Base-by-base conservation (phyloP, 2,888 invertebrate genomes). In the Helobdella robusta region DNA sequence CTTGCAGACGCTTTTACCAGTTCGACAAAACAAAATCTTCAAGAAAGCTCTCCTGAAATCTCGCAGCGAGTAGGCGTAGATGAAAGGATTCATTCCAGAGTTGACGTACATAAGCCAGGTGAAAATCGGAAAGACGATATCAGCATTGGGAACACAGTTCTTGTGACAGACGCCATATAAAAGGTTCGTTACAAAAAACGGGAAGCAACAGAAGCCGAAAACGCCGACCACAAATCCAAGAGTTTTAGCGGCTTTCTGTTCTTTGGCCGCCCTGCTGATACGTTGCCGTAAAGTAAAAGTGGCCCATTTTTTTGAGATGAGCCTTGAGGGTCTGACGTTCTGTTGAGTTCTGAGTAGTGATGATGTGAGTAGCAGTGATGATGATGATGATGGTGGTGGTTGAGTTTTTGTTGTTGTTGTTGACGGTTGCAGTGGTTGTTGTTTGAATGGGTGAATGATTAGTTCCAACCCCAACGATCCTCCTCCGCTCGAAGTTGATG, bases 21-120 rank as follows among this genome's bases (percentile, higher is more conserved):
- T n/a, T 50, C 76, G 76, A 34, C 73, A 72, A 82, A 91, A 93
- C 67, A 94, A 82, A 74, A 94, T 89, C 76, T 91, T 85, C 66
- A 89, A 86, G 80, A 94, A 94, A 25, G 94, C 94, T 81, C 93
- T 73, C 71, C 81, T 69, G 79, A 95, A 95, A 81, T 95, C 95
- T 75, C 91, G 84, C 82, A 92, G 93, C 88, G 94, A 94, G 78
- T 92, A 91, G n/a, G 94, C 94, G 80, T 95, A 95, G 77, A 95
- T 95, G 72, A 94, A 90, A 0, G 94, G 94, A 69, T 79, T 79
- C 70, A 79, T 76, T 18, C 78, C 76, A n/a, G 79, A 79, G 68
- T 79, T 79, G 25, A 78, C 73, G 67, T 79, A 79, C 8, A 78
- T 79, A 3, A 79, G 72, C 79, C 79, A 79, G 2, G 78, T 78